Percentiles rank a stretch among this genome's conserved stretches.
These are phyloP conservation scores for Graphium colonna DNA, from an alignment of 2,888 invertebrate genomes.

Conservation along the genomic window DNA sequence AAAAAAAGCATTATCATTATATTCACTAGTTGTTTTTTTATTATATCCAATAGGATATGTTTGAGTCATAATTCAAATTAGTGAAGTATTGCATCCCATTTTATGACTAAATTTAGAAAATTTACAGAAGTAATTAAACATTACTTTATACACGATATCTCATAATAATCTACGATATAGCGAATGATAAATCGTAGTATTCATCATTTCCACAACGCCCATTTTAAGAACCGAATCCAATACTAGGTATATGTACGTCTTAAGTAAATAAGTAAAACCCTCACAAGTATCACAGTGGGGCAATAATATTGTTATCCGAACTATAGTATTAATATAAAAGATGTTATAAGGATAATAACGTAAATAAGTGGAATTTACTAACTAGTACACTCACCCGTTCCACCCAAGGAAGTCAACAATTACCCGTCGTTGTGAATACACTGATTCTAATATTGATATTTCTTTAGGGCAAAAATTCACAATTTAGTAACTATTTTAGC, in stretches of 20 bases:
- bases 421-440: conserved; percentile 46
- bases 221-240: conserved; percentile 38
- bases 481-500: conserved; percentile 29
- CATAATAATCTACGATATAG: no score
- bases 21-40: no score
- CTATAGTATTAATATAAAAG: background rate
- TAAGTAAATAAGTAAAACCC: conserved; percentile 6
- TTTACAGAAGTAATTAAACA: no score
- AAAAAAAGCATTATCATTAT: no score
- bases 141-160: no score
- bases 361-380: conserved; percentile 45
- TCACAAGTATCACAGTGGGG: background rate
- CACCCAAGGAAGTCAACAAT: conserved; percentile 67
- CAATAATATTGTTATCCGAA: background rate
- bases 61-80: no score
- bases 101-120: no score
- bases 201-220: conserved; percentile 58
- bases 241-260: conserved; percentile 3
- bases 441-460: conserved; percentile 35
- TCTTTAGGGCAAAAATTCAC: conserved; percentile 9
- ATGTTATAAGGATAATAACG: conserved; percentile 23
- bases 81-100: no score
- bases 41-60: no score
- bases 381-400: conserved; percentile 68
- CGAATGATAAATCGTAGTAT: conserved; percentile 44